Percentiles rank a stretch among this genome's conserved stretches.
Conservation (phyloP, 2,113 vertebrate species). For the Notiomystis cincta region DNA sequence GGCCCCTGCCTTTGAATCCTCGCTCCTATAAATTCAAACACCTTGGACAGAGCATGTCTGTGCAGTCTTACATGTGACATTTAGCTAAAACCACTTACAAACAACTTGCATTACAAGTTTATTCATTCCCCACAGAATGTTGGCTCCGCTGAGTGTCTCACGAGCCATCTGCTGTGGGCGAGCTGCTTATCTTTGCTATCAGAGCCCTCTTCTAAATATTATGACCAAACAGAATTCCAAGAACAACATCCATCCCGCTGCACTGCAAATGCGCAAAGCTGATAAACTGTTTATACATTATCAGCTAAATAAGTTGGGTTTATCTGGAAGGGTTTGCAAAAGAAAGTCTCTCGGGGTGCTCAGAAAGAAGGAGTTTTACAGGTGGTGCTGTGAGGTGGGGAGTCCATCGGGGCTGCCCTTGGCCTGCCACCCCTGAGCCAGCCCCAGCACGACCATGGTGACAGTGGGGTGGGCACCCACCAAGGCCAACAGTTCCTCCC, state of each 20-base stretch:
- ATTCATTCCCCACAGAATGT: slow-evolving; percentile 70
- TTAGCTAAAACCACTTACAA: slow-evolving; percentile 69
- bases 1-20: slow-evolving; percentile 71
- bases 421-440: not conserved
- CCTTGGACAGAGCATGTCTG: slow-evolving; percentile 67
- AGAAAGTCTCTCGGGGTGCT: slow-evolving; percentile 62
- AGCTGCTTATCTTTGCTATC: slow-evolving; percentile 75
- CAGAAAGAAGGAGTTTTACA: slow-evolving; percentile 40
- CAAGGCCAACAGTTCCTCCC: not conserved
- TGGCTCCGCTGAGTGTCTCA: slow-evolving; percentile 56
- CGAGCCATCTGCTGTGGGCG: slow-evolving; percentile 71
- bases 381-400: slow-evolving; percentile 7
- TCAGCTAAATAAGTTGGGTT: slow-evolving; percentile 69
- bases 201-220: slow-evolving; percentile 80
- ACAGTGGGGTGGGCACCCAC: not conserved
- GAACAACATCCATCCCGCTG: slow-evolving; percentile 72
- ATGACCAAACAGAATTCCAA: slow-evolving; percentile 75
- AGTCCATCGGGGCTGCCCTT: not conserved
- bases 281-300: slow-evolving; percentile 74
- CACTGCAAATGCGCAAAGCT: slow-evolving; percentile 73
- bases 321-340: slow-evolving; percentile 69
- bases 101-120: slow-evolving; percentile 60
- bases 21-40: slow-evolving; percentile 69
- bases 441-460: not conserved
- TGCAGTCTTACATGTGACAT: slow-evolving; percentile 70